These are phyloP conservation scores for Archips crataeganus DNA, from an alignment of 2,888 invertebrate species.

Conservation along the genomic window DNA sequence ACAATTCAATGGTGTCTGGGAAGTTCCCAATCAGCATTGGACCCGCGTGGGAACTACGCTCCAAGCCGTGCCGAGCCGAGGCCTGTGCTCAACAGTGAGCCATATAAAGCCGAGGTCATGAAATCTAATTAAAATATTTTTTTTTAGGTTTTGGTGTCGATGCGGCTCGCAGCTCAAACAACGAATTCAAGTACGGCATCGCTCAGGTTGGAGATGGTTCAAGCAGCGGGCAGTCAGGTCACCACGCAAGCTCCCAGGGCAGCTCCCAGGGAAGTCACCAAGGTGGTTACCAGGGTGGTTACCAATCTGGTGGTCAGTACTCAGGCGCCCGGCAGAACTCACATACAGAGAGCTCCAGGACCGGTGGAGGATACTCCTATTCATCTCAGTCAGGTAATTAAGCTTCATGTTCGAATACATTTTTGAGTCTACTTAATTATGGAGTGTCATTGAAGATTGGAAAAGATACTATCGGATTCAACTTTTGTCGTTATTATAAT, in stretches of 20 bases:
- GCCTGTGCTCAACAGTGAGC: too few species aligned
- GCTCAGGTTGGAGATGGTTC: conserved; percentile 58
- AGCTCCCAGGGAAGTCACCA: background rate
- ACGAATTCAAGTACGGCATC: conserved; percentile 75
- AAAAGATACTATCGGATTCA: too few species aligned
- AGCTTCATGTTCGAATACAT: conserved; percentile 4
- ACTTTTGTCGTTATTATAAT: too few species aligned
- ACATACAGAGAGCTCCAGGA: conserved; percentile 39
- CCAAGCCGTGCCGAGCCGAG: too few species aligned
- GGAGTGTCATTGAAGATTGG: too few species aligned
- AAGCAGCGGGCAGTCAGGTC: conserved; percentile 18
- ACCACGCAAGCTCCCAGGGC: background rate
- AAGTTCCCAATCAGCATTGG: too few species aligned
- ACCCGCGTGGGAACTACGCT: too few species aligned
- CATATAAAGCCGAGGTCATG: background rate
- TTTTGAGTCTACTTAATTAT: background rate
- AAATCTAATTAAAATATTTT: background rate
- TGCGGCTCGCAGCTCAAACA: conserved; percentile 73
- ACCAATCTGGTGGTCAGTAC: background rate
- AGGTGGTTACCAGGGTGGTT: background rate
- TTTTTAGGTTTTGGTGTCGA: conserved; percentile 61
- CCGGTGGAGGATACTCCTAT: conserved; percentile 68
- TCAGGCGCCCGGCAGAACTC: conserved; percentile 13
- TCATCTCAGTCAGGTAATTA: conserved; percentile 69
- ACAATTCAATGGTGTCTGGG: too few species aligned